These are phyloP conservation scores for Subacronicta megacephala DNA, from an alignment of 2,888 invertebrate species.

Conservation along the genomic window DNA sequence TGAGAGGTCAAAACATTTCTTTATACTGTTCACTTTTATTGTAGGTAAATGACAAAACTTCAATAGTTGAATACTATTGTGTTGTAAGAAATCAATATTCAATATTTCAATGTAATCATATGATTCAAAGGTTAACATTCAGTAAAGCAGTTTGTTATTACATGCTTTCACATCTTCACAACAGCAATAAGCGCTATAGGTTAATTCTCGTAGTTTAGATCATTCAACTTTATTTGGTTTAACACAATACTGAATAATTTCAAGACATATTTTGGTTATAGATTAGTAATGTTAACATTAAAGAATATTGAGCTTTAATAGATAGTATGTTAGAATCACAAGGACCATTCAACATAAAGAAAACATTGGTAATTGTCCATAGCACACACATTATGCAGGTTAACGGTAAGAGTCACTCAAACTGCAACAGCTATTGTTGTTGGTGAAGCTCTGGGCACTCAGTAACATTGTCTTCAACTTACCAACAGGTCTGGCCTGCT, in stretches of 20 bases:
- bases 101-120: slow-evolving; percentile 28
- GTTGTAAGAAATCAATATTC: slow-evolving; percentile 20
- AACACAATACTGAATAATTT: slow-evolving; percentile 31
- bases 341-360: slow-evolving; percentile 88
- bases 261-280: slow-evolving; percentile 37
- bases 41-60: slow-evolving; percentile 8
- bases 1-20: slow-evolving; percentile 1
- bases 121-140: slow-evolving; percentile 35
- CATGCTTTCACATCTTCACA: slow-evolving; percentile 43
- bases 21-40: slow-evolving; percentile 11
- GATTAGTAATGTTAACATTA: slow-evolving; percentile 65
- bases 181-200: slow-evolving; percentile 51
- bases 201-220: slow-evolving; percentile 48
- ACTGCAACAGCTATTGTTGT: slow-evolving; percentile 83
- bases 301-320: slow-evolving; percentile 53
- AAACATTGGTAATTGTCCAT: slow-evolving; percentile 81
- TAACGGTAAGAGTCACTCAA: slow-evolving; percentile 82
- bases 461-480: slow-evolving; percentile 87
- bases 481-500: slow-evolving; percentile 93
- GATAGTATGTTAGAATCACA: slow-evolving; percentile 86
- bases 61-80: not conserved
- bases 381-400: slow-evolving; percentile 88
- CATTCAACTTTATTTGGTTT: slow-evolving; percentile 32
- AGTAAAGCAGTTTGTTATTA: slow-evolving; percentile 44
- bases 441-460: slow-evolving; percentile 82